Evolutionary conservation across 2,888 invertebrate genomes (phyloP), one percentile per base, ranked within the genome.

Genomic region (Sarcophaga carnaria): DNA sequence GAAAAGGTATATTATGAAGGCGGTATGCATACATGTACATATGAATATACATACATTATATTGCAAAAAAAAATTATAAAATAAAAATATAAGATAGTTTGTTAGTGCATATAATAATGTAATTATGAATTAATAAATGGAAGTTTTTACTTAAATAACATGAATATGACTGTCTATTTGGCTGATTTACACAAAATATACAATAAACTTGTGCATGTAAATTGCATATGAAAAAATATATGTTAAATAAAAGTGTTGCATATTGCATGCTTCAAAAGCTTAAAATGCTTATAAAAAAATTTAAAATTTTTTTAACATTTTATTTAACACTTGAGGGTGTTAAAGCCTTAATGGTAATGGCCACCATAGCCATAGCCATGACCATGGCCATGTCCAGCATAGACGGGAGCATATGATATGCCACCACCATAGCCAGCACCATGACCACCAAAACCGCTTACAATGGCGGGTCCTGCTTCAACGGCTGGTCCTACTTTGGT

Each of bases 351-450:
- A 37, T 37, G 37, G 8, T 37, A 37, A 37, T 89, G 88, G 17
- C 91, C 90, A 67, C 90, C 85, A 89, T 90, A 54, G n/a, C 77
- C 88, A 80, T 89, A 76, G 22, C 92, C 91, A 37, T 85, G 74
- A 67, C 85, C 83, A n/a, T 77, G 70, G 45, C 90, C 96, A 20
- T 89, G 88, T 22, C 90, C 89, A 1, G 90, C 90, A 66, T 90
- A 89, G 45, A 27, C 75, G 47, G 66, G 74, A 12, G 82, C 86
- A 76, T 37, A 88, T 77, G 37, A 91, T 90, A 25, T 89, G 37
- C 91, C 91, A 47, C 88, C 80, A 2, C 91, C 91, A 79, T 90
- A 83, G 0, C 78, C 78, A 37, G n/a, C 10, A 22, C 76, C 75
- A 86, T 82, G 60, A 78, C 88, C 64, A 82, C 64, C 54, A 89